Conservation (phyloP, 2,797 vertebrate genomes). For the Syngnathus rostellatus region DNA sequence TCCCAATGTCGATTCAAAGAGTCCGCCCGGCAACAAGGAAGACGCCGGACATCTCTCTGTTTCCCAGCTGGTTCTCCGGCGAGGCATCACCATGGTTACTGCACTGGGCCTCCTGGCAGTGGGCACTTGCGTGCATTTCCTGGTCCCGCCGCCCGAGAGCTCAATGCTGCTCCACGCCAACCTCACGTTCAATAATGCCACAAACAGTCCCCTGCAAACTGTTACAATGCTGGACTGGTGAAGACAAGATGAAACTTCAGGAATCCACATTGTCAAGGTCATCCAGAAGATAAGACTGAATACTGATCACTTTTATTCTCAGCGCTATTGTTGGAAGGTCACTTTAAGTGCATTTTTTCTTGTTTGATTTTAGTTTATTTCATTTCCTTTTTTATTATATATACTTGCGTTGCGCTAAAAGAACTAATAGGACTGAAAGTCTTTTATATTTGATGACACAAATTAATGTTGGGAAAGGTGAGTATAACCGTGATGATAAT, state of each 20-base stretch:
- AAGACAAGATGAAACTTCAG: neutral
- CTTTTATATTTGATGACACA: neutral
- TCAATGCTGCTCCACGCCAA: constrained; percentile 25
- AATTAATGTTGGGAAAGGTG: neutral
- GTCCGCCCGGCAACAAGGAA: neutral
- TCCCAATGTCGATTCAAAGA: neutral
- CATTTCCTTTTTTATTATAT: neutral
- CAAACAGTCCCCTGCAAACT: neutral
- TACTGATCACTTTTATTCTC: neutral
- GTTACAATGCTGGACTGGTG: neutral
- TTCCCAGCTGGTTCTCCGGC: constrained; percentile 64
- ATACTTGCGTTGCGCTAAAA: neutral
- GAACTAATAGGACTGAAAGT: neutral
- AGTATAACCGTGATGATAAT: neutral
- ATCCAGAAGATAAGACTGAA: neutral
- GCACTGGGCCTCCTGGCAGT: constrained; percentile 58
- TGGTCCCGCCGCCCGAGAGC: constrained; percentile 45
- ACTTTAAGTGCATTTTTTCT: too few relatives aligned
- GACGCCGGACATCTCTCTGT: constrained; percentile 22
- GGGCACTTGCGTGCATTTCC: constrained; percentile 64
- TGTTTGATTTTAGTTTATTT: neutral
- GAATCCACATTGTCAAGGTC: neutral
- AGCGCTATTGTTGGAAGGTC: neutral
- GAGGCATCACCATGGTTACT: constrained; percentile 52
- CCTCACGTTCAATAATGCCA: neutral